Base-by-base conservation (phyloP, 2,888 invertebrate genomes). In the Xestia ashworthii region DNA sequence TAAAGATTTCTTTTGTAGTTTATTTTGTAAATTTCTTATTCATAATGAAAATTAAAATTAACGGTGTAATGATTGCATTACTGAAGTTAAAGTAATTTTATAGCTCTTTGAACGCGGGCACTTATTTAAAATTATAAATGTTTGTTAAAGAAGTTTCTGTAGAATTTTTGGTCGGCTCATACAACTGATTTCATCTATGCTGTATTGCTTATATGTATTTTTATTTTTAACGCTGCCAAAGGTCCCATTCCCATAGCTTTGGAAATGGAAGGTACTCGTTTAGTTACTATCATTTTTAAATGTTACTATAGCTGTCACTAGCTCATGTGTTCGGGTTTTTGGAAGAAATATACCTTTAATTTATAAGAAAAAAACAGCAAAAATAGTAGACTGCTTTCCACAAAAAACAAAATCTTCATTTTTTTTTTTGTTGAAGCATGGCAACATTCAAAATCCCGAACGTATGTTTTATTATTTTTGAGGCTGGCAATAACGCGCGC, bases 241-340 rank as follows among this genome's bases (percentile, higher is more conserved):
- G 96, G 96, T 96, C 96, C 93, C 96, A 96, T 96, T 96, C 96
- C 95, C 95, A 96, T 95, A 96, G 96, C 92, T 96, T 96, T 96
- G 96, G 96, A 96, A 96, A 94, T 95, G 96, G 96, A 95, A 96
- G 96, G 96, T 97, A 97, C 90, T 86, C 71, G 78, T 90, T 88
- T 92, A 92, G 91, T 90, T 91, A 88, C 25, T 91, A 90, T 89
- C 87, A 90, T 90, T 89, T 89, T 87, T 50, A 79, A 74, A 55
- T 82, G 74, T 73, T 77, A 66, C 65, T 69, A 71, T 82, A 84
- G 60, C 60, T 68, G 50, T 74, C 78, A 80, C 64, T 78, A 72
- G 80, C 82, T 74, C 80, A 68, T 67, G n/a, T n/a, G 25, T 48
- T 79, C 74, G 74, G 80, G 74, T 70, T 77, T 85, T 81, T 81